Base-by-base conservation (phyloP, 92 coral and sea anemone genomes). In the Pocillopora grandis region DNA sequence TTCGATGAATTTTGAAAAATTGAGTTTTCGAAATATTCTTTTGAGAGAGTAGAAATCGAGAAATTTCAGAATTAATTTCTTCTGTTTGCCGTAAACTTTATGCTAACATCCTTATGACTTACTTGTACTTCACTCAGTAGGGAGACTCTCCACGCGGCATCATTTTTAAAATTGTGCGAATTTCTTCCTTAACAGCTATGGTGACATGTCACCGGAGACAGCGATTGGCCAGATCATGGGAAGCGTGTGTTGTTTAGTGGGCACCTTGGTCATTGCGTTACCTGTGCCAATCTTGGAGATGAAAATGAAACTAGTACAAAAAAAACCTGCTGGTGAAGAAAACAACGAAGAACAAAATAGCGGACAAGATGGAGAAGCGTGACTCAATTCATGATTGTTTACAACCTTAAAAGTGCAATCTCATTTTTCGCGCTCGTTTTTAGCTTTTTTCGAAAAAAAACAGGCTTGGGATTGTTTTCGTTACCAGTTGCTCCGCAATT, bases 151-250 rank as follows among this genome's bases (percentile, higher is more conserved):
- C 37, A 20, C 6, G 20, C 15, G 66, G n/a, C 66, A 64, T n/a
- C 11, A 64, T 20, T 64, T 13, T 19, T n/a, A 0, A 0, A 20
- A 21, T 66, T 33, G 2, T 0, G 13, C 36, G 71, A 6, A 10
- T 69, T 12, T 36, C 2, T 70, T 37, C 21, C 37, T 16, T 56
- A n/a, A 64, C 79, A 94, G 98, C 19, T 94, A 94, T 21, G 98
- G 98, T 14, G 98, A 94, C 76, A 94, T 94, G 98, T 92, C 93
- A 3, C 98, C 98, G 0, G 95, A 92, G 69, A 94, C 98, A 11
- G 87, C 95, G 18, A 36, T 94, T 59, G 98, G 98, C 11, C 98
- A 92, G 86, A 37, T 94, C 64, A 94, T 92, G 92, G 98, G 98
- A 16, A 94, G 98, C 66, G 88, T 94, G 33, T 94, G 98, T 71